phyloP scores from a whole-genome alignment of 2,113 vertebrate genomes.

The Vanacampus margaritifer region DNA sequence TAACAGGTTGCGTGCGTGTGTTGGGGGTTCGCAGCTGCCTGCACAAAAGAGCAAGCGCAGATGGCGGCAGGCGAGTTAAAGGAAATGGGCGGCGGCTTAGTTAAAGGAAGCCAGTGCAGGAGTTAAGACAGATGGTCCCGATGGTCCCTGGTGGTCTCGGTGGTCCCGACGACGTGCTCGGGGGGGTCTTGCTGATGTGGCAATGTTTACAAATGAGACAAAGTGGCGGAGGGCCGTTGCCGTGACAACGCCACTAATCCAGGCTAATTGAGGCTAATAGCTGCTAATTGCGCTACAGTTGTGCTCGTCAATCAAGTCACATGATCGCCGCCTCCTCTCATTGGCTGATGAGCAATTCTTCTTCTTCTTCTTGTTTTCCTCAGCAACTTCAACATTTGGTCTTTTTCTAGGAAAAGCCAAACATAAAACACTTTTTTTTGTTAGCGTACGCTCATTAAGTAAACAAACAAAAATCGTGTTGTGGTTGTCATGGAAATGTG shows the following conservation, averaged over 20 bases:
- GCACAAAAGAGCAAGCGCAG: conserved; percentile 4
- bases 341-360: not conserved
- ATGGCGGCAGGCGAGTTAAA: not conserved
- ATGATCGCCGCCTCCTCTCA: not conserved
- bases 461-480: not conserved
- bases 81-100: conserved; percentile 1
- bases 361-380: no score
- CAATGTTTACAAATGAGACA: not conserved
- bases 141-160: not conserved
- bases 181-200: not conserved
- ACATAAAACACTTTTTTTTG: no score
- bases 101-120: conserved; percentile 1
- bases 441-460: no score
- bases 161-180: not conserved
- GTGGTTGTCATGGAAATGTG: no score
- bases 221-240: not conserved
- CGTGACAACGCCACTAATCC: not conserved
- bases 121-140: conserved; percentile 1
- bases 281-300: not conserved
- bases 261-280: not conserved
- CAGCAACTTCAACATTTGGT: no score
- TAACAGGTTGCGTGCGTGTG: not conserved
- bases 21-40: not conserved
- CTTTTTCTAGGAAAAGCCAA: no score
- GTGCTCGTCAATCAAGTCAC: not conserved